phyloP scores from a whole-genome alignment of 2,113 vertebrate genomes.

The Cnemophilus loriae region DNA sequence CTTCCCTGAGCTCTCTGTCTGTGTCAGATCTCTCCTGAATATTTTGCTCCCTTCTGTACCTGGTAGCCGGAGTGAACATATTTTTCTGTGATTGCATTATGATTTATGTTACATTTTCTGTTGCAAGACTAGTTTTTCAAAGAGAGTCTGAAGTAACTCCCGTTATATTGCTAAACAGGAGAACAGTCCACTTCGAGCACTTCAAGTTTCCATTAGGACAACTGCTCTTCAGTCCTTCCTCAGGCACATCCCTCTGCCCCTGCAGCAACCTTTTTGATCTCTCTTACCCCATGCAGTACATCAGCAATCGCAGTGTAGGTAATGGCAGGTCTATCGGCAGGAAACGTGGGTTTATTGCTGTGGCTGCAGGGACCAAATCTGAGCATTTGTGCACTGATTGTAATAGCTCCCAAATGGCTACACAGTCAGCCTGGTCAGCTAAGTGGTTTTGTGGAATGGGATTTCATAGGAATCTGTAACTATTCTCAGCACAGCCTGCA shows the following conservation, averaged over 20 bases:
- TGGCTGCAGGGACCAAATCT: neutral
- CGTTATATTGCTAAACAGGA: neutral
- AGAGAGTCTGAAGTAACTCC: neutral
- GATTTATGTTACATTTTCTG: constrained; percentile 9
- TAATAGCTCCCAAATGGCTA: neutral
- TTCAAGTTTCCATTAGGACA: neutral
- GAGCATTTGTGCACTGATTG: neutral
- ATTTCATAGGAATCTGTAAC: neutral
- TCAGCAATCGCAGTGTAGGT: neutral
- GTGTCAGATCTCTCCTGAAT: neutral
- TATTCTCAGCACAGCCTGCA: neutral
- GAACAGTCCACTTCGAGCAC: neutral
- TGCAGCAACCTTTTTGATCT: neutral
- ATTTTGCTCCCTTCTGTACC: neutral
- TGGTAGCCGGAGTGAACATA: neutral
- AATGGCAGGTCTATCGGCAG: neutral
- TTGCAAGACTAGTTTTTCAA: neutral
- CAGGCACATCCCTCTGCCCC: neutral
- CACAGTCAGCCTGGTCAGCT: neutral
- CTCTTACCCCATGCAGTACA: neutral
- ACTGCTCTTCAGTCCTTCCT: neutral
- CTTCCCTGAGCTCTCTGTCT: neutral
- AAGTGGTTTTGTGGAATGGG: neutral
- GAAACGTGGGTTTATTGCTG: neutral
- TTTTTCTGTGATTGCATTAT: neutral